Evolutionary conservation across 1,140 invertebrate species (phyloP).

Genomic region (Orius laevigatus): DNA sequence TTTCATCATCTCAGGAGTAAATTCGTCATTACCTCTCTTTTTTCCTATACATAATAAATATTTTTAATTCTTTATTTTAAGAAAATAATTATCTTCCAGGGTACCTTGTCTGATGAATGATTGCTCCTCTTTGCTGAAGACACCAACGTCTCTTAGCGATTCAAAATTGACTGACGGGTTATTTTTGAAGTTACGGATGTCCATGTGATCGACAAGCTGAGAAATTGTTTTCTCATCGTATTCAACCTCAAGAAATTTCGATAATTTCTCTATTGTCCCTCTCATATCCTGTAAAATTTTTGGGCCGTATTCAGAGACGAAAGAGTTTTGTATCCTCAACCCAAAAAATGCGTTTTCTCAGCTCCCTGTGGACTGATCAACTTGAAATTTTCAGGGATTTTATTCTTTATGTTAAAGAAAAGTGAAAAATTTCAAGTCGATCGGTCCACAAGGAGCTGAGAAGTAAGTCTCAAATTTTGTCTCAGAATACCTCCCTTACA

Average conservation of each 20-base stretch:
- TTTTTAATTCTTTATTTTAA: neutral
- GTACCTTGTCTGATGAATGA: slow-evolving; percentile 23
- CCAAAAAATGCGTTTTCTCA: too few relatives aligned
- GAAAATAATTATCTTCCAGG: neutral
- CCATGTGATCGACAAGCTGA: slow-evolving; percentile 39
- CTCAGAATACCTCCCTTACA: too few relatives aligned
- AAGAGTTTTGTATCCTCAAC: neutral
- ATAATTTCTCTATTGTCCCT: slow-evolving; percentile 25
- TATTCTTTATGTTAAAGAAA: too few relatives aligned
- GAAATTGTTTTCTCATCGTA: slow-evolving; percentile 33
- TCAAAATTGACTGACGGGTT: slow-evolving; percentile 27
- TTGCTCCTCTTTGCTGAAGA: slow-evolving; percentile 19
- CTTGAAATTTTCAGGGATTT: too few relatives aligned
- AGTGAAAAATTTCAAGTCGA: too few relatives aligned
- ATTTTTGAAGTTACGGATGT: slow-evolving; percentile 30
- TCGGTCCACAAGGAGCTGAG: too few relatives aligned
- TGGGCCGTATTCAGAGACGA: neutral
- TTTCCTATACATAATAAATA: slow-evolving; percentile 15
- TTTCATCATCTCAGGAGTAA: slow-evolving; percentile 16
- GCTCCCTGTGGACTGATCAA: too few relatives aligned
- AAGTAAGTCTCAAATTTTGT: too few relatives aligned
- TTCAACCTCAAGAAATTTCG: slow-evolving; percentile 38
- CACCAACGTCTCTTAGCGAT: slow-evolving; percentile 16
- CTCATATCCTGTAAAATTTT: slow-evolving; percentile 14
- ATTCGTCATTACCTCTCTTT: slow-evolving; percentile 13